Percentiles rank a stretch among this genome's conserved stretches.
These are phyloP conservation scores for Ophiodon elongatus DNA, from an alignment of 2,113 vertebrate genomes.

Conservation along the genomic window DNA sequence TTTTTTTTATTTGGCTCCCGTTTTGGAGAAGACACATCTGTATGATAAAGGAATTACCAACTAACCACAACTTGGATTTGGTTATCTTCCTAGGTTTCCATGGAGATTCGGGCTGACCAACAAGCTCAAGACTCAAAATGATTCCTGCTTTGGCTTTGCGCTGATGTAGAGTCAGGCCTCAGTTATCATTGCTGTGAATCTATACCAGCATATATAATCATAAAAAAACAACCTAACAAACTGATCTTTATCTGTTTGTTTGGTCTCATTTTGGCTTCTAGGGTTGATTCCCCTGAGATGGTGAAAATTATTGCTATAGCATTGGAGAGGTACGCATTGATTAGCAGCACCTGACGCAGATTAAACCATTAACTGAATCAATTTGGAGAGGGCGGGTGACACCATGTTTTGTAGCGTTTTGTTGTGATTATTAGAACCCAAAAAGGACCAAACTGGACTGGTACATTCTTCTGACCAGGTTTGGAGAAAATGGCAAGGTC, in stretches of 20 bases:
- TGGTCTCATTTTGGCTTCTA: not conserved
- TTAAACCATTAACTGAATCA: not conserved
- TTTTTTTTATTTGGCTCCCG: not conserved
- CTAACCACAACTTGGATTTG: not conserved
- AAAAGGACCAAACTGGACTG: not conserved
- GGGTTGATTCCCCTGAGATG: not conserved
- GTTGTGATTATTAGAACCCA: not conserved
- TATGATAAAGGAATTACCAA: not conserved
- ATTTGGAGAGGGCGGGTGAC: not conserved
- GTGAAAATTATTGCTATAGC: not conserved
- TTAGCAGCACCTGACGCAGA: not conserved
- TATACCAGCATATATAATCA: not conserved
- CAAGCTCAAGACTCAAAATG: not conserved
- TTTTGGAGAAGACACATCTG: not conserved
- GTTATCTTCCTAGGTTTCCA: constrained; percentile 15
- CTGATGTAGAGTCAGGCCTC: not conserved
- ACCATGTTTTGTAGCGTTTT: not conserved
- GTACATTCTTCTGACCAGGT: too few relatives aligned
- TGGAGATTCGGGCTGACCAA: not conserved
- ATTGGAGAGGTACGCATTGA: not conserved
- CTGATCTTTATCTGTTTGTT: not conserved
- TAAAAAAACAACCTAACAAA: not conserved
- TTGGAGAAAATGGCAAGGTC: not conserved
- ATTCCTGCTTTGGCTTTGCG: not conserved
- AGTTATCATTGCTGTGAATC: not conserved